Conservation (phyloP, 2,888 invertebrate species). For the Drosophila subsilvestris region DNA sequence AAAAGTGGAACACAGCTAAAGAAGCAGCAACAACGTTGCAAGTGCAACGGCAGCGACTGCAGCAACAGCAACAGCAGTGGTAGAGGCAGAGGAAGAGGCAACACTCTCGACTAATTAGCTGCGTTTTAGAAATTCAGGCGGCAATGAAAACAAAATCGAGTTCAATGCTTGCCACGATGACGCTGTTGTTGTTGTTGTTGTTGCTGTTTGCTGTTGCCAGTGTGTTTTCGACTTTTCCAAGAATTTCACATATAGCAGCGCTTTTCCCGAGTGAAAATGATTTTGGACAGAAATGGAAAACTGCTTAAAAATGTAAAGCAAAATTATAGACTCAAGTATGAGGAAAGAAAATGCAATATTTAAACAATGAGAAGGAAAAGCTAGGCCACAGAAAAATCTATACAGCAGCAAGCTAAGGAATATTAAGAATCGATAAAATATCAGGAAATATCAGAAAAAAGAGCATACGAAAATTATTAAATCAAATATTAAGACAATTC, state of each 20-base stretch:
- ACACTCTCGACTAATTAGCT: slow-evolving; percentile 80
- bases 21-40: slow-evolving; percentile 52
- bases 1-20: slow-evolving; percentile 77
- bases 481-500: neutral
- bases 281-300: slow-evolving; percentile 56
- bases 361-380: neutral
- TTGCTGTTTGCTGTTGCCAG: slow-evolving; percentile 45
- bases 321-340: neutral
- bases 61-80: slow-evolving; percentile 41
- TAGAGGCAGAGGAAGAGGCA: slow-evolving; percentile 15
- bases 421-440: neutral
- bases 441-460: neutral
- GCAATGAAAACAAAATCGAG: slow-evolving; percentile 81
- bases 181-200: slow-evolving; percentile 49
- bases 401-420: slow-evolving; percentile 14
- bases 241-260: slow-evolving; percentile 61
- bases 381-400: neutral
- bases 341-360: neutral
- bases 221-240: slow-evolving; percentile 68
- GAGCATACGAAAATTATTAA: neutral
- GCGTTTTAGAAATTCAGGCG: slow-evolving; percentile 79
- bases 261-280: slow-evolving; percentile 73
- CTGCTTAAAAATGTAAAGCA: slow-evolving; percentile 17
- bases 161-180: slow-evolving; percentile 77
- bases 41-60: slow-evolving; percentile 25